Evolutionary conservation across 2,888 invertebrate species (phyloP), one percentile per base, ranked within the genome.

Genomic region (Micropterix aruncella): DNA sequence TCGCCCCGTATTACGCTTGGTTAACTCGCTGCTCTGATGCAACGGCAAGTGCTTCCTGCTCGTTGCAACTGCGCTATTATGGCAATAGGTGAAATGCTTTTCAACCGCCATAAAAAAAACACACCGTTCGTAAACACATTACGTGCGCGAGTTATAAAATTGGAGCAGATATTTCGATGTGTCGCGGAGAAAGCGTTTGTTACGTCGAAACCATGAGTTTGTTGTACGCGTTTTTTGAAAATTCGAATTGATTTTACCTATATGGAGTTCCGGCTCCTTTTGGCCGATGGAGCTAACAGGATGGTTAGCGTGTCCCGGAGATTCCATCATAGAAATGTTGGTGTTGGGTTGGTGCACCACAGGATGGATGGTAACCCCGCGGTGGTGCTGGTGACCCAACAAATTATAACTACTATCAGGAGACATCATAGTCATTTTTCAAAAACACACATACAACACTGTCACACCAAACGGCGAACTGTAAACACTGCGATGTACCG

Each of bases 201-300:
- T n/a, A n/a, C n/a, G n/a, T n/a, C n/a, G n/a, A n/a, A n/a, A n/a
- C n/a, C n/a, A n/a, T n/a, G n/a, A n/a, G n/a, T n/a, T n/a, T n/a
- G n/a, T n/a, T n/a, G n/a, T n/a, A n/a, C n/a, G n/a, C n/a, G n/a
- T n/a, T n/a, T 16, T 9, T 18, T 41, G 18, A 18, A 19, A 50
- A 49, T 73, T n/a, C n/a, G n/a, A n/a, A n/a, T n/a, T n/a, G n/a
- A n/a, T n/a, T n/a, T n/a, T n/a, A 83, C 83, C 83, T 77, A 83
- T 79, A 62, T 82, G 79, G 47, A 83, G 70, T 54, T 79, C 80
- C 27, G 83, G 82, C 59, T 83, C 83, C 47, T 79, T 62, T 50
- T 53, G 56, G 51, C 58, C 60, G 19, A 59, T 62, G 17, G 60
- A 63, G 2, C 60, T 63, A 4, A 63, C 60, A 5, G 63, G 62